phyloP scores from a whole-genome alignment of 2,888 invertebrate species.

The Stenodera caucasica region DNA sequence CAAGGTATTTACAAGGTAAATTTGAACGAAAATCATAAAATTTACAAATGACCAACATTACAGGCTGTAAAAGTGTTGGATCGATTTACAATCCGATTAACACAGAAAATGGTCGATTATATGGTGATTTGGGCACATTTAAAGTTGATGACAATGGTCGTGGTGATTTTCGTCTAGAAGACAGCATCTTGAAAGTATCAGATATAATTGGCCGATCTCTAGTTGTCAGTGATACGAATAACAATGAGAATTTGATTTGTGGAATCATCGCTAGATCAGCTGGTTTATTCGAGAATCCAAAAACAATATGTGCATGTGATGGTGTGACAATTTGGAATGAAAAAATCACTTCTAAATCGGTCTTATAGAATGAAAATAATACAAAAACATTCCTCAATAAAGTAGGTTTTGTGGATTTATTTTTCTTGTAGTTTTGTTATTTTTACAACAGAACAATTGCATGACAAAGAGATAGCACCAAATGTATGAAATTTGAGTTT shows the following conservation, averaged over 20 bases:
- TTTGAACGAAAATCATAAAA: no score
- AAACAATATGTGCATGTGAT: slow-evolving; percentile 87
- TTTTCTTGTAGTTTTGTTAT: not conserved
- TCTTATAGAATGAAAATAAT: slow-evolving; percentile 14
- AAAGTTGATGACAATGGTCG: slow-evolving; percentile 64
- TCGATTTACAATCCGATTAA: slow-evolving; percentile 63
- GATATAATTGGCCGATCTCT: slow-evolving; percentile 79
- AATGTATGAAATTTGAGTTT: not conserved
- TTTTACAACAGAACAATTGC: slow-evolving; percentile 2
- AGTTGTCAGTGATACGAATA: slow-evolving; percentile 63
- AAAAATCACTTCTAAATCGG: slow-evolving; percentile 38
- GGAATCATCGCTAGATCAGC: slow-evolving; percentile 89
- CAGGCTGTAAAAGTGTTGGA: slow-evolving; percentile 62
- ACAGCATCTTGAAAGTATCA: slow-evolving; percentile 65
- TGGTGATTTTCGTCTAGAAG: slow-evolving; percentile 66
- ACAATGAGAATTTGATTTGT: slow-evolving; percentile 64
- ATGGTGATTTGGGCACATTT: slow-evolving; percentile 70
- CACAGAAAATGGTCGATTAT: slow-evolving; percentile 56
- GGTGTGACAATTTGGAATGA: slow-evolving; percentile 91
- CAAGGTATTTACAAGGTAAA: slow-evolving; percentile 57
- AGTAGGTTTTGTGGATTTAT: not conserved
- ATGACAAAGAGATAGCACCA: slow-evolving; percentile 1
- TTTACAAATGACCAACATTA: no score
- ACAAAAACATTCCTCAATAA: not conserved
- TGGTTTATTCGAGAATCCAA: slow-evolving; percentile 83